phyloP scores from a whole-genome alignment of 2,888 invertebrate species.

The Pristionchus exspectatus region DNA sequence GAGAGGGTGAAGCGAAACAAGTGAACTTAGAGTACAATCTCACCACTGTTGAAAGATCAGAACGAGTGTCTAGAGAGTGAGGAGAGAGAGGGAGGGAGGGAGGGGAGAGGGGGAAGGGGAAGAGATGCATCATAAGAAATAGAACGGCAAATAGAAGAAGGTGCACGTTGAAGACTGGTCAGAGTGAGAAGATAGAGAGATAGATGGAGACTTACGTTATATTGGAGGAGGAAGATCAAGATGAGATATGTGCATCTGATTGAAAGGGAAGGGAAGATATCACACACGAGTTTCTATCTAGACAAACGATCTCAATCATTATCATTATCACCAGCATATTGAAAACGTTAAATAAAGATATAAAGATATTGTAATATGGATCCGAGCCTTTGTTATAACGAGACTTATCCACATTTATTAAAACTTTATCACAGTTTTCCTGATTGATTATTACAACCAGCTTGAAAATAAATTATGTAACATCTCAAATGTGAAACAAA shows the following conservation, averaged over 20 bases:
- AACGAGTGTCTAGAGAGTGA: background rate
- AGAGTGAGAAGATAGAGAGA: constrained; percentile 1
- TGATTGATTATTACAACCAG: background rate
- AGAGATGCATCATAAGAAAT: background rate
- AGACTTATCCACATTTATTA: background rate
- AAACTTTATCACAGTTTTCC: background rate
- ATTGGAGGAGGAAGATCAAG: background rate
- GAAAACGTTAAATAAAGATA: background rate
- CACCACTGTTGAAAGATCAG: constrained; percentile 30
- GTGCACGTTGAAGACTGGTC: constrained; percentile 39
- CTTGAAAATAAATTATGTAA: background rate
- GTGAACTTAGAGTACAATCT: constrained; percentile 34
- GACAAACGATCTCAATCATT: background rate
- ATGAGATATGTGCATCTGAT: background rate
- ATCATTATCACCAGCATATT: no score
- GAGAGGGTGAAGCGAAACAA: background rate
- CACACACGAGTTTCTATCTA: background rate
- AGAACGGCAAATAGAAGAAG: constrained; percentile 31
- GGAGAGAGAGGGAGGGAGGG: background rate
- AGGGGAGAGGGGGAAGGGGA: background rate
- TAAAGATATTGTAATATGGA: background rate
- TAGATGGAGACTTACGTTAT: background rate
- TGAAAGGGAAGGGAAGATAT: background rate
- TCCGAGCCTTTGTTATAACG: background rate
- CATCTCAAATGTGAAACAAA: background rate